phyloP scores from a whole-genome alignment of 2,888 invertebrate species.

The Hyposoter didymator region DNA sequence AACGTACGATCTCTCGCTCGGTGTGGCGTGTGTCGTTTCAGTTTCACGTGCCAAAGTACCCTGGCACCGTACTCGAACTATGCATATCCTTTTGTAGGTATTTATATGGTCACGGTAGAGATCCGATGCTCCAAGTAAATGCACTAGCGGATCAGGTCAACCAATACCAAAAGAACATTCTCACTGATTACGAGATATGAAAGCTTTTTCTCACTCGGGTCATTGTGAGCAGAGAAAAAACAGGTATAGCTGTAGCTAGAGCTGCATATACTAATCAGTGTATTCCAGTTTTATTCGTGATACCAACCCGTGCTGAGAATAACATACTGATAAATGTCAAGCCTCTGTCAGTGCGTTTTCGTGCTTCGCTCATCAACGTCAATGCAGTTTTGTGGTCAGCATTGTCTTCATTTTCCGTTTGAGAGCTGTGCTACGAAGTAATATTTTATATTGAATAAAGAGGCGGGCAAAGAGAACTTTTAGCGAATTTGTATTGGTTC shows the following conservation, averaged over 20 bases:
- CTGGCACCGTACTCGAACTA: conserved; percentile 37
- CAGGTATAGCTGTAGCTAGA: conserved; percentile 1
- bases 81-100: conserved; percentile 17
- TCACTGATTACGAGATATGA: conserved; percentile 19
- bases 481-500: neutral
- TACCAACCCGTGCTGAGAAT: neutral
- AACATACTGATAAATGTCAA: neutral
- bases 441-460: conserved; percentile 7
- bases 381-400: neutral
- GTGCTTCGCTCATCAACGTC: neutral
- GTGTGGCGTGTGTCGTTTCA: conserved; percentile 45
- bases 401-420: neutral
- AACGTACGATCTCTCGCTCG: conserved; percentile 56
- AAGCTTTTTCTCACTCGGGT: conserved; percentile 17
- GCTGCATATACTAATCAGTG: neutral
- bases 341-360: no score
- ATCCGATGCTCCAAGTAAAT: conserved; percentile 17
- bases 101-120: conserved; percentile 18
- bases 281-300: neutral
- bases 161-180: neutral
- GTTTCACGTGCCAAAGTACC: conserved; percentile 62
- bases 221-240: conserved; percentile 19
- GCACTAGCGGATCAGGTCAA: conserved; percentile 11
- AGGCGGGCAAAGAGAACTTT: neutral
- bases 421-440: neutral